Conservation (phyloP, 2,113 vertebrate genomes). For the Laterallus jamaicensis region DNA sequence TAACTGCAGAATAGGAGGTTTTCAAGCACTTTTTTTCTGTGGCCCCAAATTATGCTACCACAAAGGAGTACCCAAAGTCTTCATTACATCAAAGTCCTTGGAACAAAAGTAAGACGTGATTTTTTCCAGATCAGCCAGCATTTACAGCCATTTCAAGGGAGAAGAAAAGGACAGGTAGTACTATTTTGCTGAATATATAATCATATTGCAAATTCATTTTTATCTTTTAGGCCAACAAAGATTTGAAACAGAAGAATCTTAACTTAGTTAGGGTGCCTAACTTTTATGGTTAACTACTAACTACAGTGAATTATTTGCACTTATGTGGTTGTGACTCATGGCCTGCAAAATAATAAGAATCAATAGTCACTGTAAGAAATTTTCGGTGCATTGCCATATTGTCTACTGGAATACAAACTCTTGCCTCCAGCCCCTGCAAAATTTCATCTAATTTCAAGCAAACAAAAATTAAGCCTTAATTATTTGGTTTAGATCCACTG, state of each 20-base stretch:
- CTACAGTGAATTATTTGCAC: not conserved
- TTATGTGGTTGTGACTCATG: not conserved
- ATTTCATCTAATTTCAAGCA: not conserved
- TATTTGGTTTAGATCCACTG: not conserved
- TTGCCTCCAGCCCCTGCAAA: not conserved
- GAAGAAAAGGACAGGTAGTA: not conserved
- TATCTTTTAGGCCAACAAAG: not conserved
- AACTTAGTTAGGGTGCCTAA: not conserved
- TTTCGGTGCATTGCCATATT: not conserved
- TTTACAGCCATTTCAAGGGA: not conserved
- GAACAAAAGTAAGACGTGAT: not conserved
- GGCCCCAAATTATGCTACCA: not conserved
- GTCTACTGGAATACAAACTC: not conserved
- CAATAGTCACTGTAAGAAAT: not conserved
- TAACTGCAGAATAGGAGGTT: not conserved
- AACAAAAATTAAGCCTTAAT: not conserved
- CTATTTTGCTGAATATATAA: not conserved
- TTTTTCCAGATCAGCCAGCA: not conserved
- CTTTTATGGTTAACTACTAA: not conserved
- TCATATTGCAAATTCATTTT: not conserved
- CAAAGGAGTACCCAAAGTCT: not conserved
- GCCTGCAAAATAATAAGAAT: not conserved
- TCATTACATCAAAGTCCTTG: not conserved
- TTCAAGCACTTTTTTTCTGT: not conserved
- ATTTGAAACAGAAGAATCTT: not conserved